phyloP scores from a whole-genome alignment of 2,113 vertebrate species.

The Argyrosomus japonicus region DNA sequence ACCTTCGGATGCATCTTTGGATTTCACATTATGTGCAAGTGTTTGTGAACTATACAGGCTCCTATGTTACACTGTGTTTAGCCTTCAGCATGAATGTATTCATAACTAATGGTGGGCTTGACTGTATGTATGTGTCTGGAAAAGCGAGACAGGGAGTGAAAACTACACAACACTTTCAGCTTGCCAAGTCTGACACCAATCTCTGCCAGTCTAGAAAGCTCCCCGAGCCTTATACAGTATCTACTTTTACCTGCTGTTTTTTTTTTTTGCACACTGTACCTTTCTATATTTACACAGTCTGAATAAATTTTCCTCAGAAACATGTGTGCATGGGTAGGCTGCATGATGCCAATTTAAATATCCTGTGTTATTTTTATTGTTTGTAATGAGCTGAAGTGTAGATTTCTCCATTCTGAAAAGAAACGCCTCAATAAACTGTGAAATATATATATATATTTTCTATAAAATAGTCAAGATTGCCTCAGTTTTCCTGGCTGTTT shows the following conservation, averaged over 20 bases:
- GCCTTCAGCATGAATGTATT: slow-evolving; percentile 11
- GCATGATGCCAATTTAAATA: slow-evolving; percentile 11
- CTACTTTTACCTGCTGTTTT: slow-evolving; percentile 50
- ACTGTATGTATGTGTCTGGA: slow-evolving; percentile 31
- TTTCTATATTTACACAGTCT: slow-evolving; percentile 59
- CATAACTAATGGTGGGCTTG: slow-evolving; percentile 15
- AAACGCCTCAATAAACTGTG: not conserved
- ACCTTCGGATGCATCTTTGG: not conserved
- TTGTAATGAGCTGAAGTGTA: not conserved
- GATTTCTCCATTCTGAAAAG: not conserved
- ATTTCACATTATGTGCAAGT: not conserved
- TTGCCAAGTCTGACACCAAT: slow-evolving; percentile 51
- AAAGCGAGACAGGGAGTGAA: slow-evolving; percentile 14
- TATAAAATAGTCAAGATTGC: not conserved
- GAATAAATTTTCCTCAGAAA: slow-evolving; percentile 9
- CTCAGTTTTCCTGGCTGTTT: not conserved
- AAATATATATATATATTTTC: not conserved
- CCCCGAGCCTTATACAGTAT: slow-evolving; percentile 24
- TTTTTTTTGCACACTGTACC: slow-evolving; percentile 9
- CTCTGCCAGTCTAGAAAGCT: slow-evolving; percentile 35
- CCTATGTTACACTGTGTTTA: not conserved
- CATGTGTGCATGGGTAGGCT: not conserved
- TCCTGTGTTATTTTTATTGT: not conserved
- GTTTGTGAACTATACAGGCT: not conserved
- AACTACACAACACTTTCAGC: slow-evolving; percentile 57